Evolutionary conservation across 2,113 vertebrate species (phyloP).

Genomic region (Etheostoma spectabile): DNA sequence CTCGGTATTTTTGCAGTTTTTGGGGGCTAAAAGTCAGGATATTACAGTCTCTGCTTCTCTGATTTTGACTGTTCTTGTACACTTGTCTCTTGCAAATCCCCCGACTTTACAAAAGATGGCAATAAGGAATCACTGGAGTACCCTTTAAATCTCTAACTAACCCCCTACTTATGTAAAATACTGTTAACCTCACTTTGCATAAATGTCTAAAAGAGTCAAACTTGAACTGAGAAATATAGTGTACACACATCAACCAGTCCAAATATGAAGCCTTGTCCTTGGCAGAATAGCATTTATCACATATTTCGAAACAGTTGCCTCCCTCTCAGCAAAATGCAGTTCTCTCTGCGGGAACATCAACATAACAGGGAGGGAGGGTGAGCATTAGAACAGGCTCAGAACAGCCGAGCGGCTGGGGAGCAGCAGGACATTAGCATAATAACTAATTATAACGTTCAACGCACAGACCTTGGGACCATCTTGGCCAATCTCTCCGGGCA

Average conservation of each 20-base stretch:
- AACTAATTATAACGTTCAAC: conserved; percentile 68
- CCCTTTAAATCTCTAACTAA: not conserved
- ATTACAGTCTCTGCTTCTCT: not conserved
- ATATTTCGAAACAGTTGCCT: conserved; percentile 34
- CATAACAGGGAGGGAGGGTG: conserved; percentile 32
- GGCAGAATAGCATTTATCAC: conserved; percentile 13
- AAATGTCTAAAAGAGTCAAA: not conserved
- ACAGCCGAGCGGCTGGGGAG: conserved; percentile 42
- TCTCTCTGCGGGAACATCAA: conserved; percentile 55
- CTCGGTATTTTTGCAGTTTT: not conserved
- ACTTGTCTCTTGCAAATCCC: not conserved
- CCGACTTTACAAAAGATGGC: not conserved
- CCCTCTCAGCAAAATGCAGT: conserved; percentile 37
- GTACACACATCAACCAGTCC: not conserved
- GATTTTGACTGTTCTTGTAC: not conserved
- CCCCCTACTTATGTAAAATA: not conserved
- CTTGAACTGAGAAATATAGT: not conserved
- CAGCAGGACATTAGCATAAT: conserved; percentile 71
- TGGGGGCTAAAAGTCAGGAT: not conserved
- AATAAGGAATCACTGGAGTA: not conserved
- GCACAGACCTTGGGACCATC: conserved; percentile 81
- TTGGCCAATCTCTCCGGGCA: conserved; percentile 74
- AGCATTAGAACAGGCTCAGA: conserved; percentile 43
- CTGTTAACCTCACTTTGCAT: not conserved
- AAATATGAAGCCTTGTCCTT: not conserved